A percentile compares a stretch with the other conserved stretches of the same genome.
phyloP scores from a whole-genome alignment of 2,113 vertebrate genomes.

The Rhineura floridana region DNA sequence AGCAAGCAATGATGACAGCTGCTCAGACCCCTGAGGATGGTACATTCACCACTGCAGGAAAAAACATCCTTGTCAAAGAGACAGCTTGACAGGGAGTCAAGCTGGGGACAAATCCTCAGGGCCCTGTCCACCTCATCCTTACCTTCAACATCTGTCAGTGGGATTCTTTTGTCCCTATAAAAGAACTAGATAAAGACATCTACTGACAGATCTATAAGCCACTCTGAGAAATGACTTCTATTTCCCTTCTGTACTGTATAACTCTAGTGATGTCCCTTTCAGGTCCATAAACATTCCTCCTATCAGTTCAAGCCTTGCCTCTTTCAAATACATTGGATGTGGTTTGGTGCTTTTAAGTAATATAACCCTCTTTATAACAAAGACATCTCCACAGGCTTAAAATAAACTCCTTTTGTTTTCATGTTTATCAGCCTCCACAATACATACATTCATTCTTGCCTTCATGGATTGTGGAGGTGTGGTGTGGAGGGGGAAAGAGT shows the following conservation, averaged over 20 bases:
- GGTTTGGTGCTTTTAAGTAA: background rate
- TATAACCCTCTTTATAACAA: constrained; percentile 14
- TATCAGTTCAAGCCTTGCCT: background rate
- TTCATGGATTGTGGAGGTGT: background rate
- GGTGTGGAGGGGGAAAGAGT: no score
- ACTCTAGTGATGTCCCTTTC: background rate
- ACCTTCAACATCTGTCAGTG: constrained; percentile 57
- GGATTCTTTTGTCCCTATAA: constrained; percentile 49
- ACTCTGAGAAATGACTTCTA: constrained; percentile 20
- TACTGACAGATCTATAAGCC: constrained; percentile 38
- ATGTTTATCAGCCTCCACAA: background rate
- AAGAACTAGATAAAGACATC: constrained; percentile 31
- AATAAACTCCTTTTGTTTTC: background rate
- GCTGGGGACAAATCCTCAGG: constrained; percentile 74
- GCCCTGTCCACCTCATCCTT: constrained; percentile 59
- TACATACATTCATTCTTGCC: rapidly evolving
- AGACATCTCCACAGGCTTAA: background rate
- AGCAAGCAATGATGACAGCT: constrained; percentile 76
- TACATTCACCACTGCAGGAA: constrained; percentile 76
- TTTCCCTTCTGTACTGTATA: constrained; percentile 18
- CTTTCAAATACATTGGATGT: constrained; percentile 4
- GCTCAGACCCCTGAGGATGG: constrained; percentile 65
- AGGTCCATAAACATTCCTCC: background rate
- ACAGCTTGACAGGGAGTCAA: constrained; percentile 81
- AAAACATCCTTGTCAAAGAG: constrained; percentile 80